Base-by-base conservation (phyloP, 2,888 invertebrate genomes). In the Microchrysa polita region DNA sequence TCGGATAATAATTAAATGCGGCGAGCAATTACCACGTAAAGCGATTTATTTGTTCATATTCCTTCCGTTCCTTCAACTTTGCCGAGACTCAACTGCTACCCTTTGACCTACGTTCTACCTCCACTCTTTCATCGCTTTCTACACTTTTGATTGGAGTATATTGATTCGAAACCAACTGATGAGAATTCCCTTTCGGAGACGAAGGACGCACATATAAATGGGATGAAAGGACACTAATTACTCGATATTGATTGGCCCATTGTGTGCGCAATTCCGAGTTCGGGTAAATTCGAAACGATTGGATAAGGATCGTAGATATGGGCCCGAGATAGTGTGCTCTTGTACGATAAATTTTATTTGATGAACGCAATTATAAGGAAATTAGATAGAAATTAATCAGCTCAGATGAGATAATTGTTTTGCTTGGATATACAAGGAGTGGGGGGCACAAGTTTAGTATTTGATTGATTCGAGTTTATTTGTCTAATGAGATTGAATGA, bases 291-390 rank as follows among this genome's bases (percentile, higher is more conserved):
- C 57, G n/a, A n/a, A 12, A n/a, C 55, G 18, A 69, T 69, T 69
- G 69, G 69, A 69, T 69, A 69, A 69, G 57, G 40, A 69, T 57
- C 69, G 18, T 10, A 40, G 7, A n/a, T 22, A n/a, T n/a, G n/a
- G n/a, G 34, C 16, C 27, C 18, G 69, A n/a, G n/a, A 69, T 69
- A 69, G 20, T 34, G 27, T 34, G 7, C 27, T 34, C 27, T 2
- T 23, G 23, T 23, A 69, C n/a, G 69, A 57, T 55, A 69, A 57
- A 40, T 69, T n/a, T 34, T 69, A 69, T 69, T 69, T 69, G 69
- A 69, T 69, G 69, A 55, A 69, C 34, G 69, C 69, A 69, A 69
- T 69, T 69, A 69, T 69, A 69, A 69, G 69, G 69, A 69, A 69
- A 69, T 69, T 57, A 69, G 69, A 69, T 69, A 55, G 69, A 40